Conservation (phyloP, 2,888 invertebrate genomes). For the Ypsolopha scabrella region DNA sequence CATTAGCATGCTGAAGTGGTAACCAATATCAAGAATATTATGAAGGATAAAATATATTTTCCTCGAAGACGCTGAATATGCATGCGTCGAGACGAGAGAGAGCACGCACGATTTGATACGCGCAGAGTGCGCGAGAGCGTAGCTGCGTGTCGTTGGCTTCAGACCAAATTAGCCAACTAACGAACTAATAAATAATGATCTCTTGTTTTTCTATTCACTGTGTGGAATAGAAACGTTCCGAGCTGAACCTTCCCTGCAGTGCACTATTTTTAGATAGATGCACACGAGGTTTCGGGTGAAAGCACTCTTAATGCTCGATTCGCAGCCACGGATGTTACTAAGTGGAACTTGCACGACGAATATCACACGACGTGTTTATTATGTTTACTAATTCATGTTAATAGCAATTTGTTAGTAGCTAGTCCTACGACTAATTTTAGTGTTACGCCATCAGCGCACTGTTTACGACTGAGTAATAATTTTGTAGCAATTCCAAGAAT, state of each 20-base stretch:
- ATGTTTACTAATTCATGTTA: constrained; percentile 52
- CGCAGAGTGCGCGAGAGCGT: constrained; percentile 59
- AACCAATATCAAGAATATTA: too few species aligned
- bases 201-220: constrained; percentile 67
- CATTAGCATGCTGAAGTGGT: too few species aligned
- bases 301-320: constrained; percentile 61
- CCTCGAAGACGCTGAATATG: constrained; percentile 13
- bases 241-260: constrained; percentile 47
- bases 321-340: constrained; percentile 48
- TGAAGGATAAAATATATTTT: too few species aligned
- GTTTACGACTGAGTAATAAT: constrained; percentile 62
- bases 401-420: constrained; percentile 55
- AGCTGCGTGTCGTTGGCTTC: constrained; percentile 53
- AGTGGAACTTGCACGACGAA: constrained; percentile 20
- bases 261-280: constrained; percentile 56
- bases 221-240: constrained; percentile 60
- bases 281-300: constrained; percentile 66
- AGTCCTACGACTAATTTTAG: constrained; percentile 59
- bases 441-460: constrained; percentile 56
- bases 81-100: constrained; percentile 17
- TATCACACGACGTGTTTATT: constrained; percentile 46
- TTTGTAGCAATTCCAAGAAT: constrained; percentile 60
- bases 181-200: constrained; percentile 70
- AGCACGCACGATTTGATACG: constrained; percentile 60
- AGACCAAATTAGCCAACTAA: constrained; percentile 69